Percentiles rank a stretch among this genome's conserved stretches.
Evolutionary conservation across 2,797 vertebrate genomes (phyloP).

Genomic region (Nyctibius grandis): DNA sequence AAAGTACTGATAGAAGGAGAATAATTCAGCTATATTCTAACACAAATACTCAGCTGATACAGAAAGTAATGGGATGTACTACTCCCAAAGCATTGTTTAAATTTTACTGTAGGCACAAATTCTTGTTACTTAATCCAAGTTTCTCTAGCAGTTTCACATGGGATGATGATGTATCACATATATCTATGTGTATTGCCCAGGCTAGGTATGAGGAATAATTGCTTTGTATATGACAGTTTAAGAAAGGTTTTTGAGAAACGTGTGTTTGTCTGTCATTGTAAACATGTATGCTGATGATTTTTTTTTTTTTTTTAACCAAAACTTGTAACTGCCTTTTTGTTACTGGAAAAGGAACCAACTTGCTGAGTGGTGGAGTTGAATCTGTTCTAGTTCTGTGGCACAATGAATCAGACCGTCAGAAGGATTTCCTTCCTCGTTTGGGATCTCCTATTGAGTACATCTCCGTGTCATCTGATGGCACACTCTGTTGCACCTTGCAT

Average conservation of each 20-base stretch:
- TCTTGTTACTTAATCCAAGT: neutral
- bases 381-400: conserved; percentile 94
- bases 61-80: neutral
- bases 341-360: conserved; percentile 78
- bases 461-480: conserved; percentile 82
- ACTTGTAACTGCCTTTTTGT: neutral
- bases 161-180: neutral
- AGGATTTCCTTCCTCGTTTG: conserved; percentile 89
- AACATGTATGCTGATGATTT: neutral
- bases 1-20: neutral
- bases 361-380: conserved; percentile 91
- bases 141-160: neutral
- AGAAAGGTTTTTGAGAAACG: neutral
- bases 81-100: neutral
- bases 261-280: neutral
- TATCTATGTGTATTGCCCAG: neutral
- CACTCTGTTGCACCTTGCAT: conserved; percentile 86
- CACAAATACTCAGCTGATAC: neutral
- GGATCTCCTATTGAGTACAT: conserved; percentile 87
- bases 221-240: neutral
- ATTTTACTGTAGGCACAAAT: neutral
- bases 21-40: neutral
- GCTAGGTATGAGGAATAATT: neutral
- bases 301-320: neutral
- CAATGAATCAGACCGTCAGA: conserved; percentile 76